Evolutionary conservation across 2,113 vertebrate genomes (phyloP).

Genomic region (Pygoscelis antarcticus): DNA sequence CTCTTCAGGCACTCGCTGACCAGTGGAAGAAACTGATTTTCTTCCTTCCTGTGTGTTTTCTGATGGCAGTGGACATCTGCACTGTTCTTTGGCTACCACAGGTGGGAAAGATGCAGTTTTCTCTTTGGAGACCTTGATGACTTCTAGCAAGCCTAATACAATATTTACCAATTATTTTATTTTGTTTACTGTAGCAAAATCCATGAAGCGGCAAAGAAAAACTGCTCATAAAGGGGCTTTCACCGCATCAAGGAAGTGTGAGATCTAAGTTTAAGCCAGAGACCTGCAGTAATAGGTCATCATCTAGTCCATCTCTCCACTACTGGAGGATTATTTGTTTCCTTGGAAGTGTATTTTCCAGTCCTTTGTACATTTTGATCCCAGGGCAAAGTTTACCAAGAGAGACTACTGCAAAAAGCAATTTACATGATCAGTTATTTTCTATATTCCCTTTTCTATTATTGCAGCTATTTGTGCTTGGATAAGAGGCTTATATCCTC

Average conservation of each 20-base stretch:
- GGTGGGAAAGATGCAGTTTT: neutral
- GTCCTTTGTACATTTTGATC: neutral
- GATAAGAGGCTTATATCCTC: constrained; percentile 60
- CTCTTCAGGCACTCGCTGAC: neutral
- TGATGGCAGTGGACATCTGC: neutral
- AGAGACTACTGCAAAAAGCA: constrained; percentile 29
- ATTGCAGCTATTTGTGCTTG: constrained; percentile 30
- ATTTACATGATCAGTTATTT: constrained; percentile 51
- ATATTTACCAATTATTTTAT: neutral
- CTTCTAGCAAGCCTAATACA: neutral
- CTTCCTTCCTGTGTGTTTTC: neutral
- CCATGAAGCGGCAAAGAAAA: neutral
- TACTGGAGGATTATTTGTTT: neutral
- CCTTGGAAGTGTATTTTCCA: neutral
- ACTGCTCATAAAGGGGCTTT: neutral
- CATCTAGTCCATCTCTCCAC: neutral
- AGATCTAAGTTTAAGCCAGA: neutral
- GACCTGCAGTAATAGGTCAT: neutral
- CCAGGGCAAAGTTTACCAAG: constrained; percentile 12
- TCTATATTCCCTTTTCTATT: constrained; percentile 43
- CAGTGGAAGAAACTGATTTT: neutral
- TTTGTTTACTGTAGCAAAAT: neutral
- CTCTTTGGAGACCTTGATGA: neutral
- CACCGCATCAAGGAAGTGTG: neutral
- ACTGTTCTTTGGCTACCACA: neutral